Percentiles rank a stretch among this genome's conserved stretches.
These are phyloP conservation scores for Anabacerthia variegaticeps DNA, from an alignment of 2,797 vertebrate genomes.

Conservation along the genomic window DNA sequence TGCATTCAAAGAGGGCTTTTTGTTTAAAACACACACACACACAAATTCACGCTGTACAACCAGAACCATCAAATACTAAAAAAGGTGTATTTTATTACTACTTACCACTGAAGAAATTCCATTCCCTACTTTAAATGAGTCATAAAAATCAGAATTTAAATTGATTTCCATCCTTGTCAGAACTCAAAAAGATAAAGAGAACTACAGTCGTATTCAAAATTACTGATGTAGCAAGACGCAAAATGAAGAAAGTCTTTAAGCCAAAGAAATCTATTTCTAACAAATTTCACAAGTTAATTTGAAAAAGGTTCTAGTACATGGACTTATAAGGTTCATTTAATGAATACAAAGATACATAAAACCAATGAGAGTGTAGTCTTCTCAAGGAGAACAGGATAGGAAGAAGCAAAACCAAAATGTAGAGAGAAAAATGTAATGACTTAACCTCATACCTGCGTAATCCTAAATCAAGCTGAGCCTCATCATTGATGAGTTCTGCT, in stretches of 20 bases:
- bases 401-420: background rate
- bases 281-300: background rate
- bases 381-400: background rate
- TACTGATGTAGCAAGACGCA: background rate
- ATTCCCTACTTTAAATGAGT: background rate
- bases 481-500: conserved; percentile 91
- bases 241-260: background rate
- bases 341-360: background rate
- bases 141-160: background rate
- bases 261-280: background rate
- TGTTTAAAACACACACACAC: background rate
- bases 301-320: background rate
- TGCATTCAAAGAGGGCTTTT: background rate
- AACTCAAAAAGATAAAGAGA: conserved; percentile 3
- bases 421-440: background rate
- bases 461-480: conserved; percentile 77
- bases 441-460: conserved; percentile 84
- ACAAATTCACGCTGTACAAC: background rate
- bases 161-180: background rate
- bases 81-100: background rate
- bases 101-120: background rate
- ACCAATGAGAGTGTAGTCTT: background rate
- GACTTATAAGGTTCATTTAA: background rate
- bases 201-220: background rate
- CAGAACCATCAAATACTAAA: background rate